Evolutionary conservation across 2,888 invertebrate species (phyloP), one percentile per base, ranked within the genome.

Genomic region (Deroplatys truncata): DNA sequence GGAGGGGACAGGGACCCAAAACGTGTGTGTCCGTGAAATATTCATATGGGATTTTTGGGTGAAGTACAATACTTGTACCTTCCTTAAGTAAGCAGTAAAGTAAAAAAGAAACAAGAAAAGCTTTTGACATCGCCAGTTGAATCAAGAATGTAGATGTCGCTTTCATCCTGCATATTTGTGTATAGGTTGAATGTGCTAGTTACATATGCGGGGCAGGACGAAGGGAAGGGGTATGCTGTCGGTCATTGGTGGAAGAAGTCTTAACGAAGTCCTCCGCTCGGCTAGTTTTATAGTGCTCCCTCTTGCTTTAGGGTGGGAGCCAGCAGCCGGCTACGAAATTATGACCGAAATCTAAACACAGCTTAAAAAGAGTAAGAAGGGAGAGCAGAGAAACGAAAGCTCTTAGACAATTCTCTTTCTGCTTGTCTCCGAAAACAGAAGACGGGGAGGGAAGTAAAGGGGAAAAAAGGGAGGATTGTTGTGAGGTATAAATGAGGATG

Each of bases 321-420:
- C 25, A 49, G 5, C 85, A 85, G 43, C 85, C 35, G 35, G 85
- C 43, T 28, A 28, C 28, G 72, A 28, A 13, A 86, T 86, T 86
- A 49, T 72, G 86, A 85, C 29, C 85, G 85, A 85, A 85, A 31
- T 85, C 85, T 49, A 86, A 86, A 86, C 72, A 86, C n/a, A 31
- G 72, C 28, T 28, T 20, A 85, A 5, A 56, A 86, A 20, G 56
- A 56, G 28, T 16, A 28, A 25, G 56, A 25, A 72, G 25, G 56
- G 56, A 72, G 56, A 86, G 15, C 28, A 86, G 85, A 49, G 28
- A 85, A 43, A 16, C 28, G 28, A 25, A 25, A 49, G 56, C 35
- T 85, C 43, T 43, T 28, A 85, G 85, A 85, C 49, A 49, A 85
- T 85, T 85, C 85, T 85, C 43, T 25, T 35, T 35, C n/a, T n/a